Base-by-base conservation (phyloP, 1,140 invertebrate species). In the Scaptomyza hsui region DNA sequence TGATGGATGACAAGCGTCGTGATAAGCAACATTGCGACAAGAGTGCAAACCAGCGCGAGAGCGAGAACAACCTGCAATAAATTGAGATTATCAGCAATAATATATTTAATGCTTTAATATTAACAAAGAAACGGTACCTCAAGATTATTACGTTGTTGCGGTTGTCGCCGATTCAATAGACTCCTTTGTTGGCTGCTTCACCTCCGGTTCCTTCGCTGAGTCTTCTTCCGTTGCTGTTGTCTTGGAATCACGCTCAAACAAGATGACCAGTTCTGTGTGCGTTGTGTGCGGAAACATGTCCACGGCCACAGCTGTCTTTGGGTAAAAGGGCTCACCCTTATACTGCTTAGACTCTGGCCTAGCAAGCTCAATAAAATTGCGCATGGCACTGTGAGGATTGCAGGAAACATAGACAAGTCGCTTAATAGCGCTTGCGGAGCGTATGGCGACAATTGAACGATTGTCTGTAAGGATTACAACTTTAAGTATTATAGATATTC, bases 211-310 rank as follows among this genome's bases (percentile, higher is more conserved):
- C 2, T 9, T 29, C 26, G 26, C 6, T 29, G 24, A 5, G 29
- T 37, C 32, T 3, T 2, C 24, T 3, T 24, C 24, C 1, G 24
- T 24, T 24, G 24, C 24, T 24, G 62, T 74, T 70, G 51, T 32
- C 44, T 65, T 72, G 1, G 52, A 12, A 3, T 68, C 75, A 60
- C 95, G 92, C 92, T 98, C 95, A 89, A 99, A 96, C 24, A 97
- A 93, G 19, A 99, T 90, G 53, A 98, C 93, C 12, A 99, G 92
- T 92, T 99, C 98, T 64, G 95, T 97, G 90, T 99, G 97, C 15
- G 94, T 94, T 0, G 98, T 99, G 69, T 97, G 94, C 0, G 98
- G 98, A 92, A 99, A 99, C 94, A 99, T 94, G 89, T 99, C 98
- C 1, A 99, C 96, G 4, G 97, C 95, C 10, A 97, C 92, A 0